Evolutionary conservation across 2,113 vertebrate species (phyloP).

Genomic region (Cyphomyrus plagiostoma): DNA sequence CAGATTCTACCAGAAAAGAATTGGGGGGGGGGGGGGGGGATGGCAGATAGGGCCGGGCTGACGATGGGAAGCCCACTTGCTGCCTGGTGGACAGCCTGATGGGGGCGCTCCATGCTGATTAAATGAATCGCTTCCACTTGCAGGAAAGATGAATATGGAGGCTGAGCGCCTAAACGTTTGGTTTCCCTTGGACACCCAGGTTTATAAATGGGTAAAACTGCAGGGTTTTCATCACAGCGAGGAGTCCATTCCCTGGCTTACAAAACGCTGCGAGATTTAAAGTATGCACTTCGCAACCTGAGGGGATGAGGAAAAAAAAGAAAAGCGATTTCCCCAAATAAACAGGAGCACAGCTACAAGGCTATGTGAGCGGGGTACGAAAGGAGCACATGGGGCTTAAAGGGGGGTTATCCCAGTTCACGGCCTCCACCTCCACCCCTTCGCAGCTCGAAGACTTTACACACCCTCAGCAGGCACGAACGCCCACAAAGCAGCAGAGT

Average conservation of each 20-base stretch:
- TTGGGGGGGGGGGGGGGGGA: neutral
- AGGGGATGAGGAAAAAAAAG: neutral
- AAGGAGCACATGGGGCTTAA: neutral
- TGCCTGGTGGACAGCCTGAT: neutral
- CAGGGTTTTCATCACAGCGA: neutral
- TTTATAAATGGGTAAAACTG: neutral
- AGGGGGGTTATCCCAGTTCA: neutral
- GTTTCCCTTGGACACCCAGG: neutral
- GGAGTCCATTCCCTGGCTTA: neutral
- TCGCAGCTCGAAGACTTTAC: neutral
- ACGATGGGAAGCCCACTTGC: neutral
- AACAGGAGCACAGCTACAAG: neutral
- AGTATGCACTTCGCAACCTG: constrained; percentile 15
- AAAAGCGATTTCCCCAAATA: neutral
- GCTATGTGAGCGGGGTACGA: neutral
- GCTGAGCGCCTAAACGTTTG: neutral
- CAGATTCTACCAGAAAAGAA: constrained; percentile 1
- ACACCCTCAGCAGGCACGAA: neutral
- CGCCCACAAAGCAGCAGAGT: neutral
- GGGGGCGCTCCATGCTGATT: neutral
- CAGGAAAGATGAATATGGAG: neutral
- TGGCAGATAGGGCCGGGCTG: neutral
- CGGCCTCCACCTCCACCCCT: neutral
- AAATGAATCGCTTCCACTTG: neutral
- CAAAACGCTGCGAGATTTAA: neutral